Evolutionary conservation across 2,113 vertebrate genomes (phyloP).

Genomic region (Donacobius atricapilla): DNA sequence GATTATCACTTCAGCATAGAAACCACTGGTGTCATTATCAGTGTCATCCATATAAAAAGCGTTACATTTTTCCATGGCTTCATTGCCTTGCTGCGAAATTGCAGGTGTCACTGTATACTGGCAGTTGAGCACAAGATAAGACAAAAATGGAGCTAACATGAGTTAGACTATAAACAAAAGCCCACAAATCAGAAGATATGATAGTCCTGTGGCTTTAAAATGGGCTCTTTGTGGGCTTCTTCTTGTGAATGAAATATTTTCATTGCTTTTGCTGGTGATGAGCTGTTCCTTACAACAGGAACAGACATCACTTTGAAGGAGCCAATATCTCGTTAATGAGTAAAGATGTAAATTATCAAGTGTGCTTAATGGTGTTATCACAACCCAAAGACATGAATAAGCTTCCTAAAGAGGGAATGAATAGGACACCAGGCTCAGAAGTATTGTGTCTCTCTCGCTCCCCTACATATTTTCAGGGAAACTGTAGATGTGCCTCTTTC

Average conservation of each 20-base stretch:
- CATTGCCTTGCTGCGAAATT: slow-evolving; percentile 58
- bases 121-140: slow-evolving; percentile 17
- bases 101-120: background rate
- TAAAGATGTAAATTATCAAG: background rate
- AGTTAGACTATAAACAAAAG: slow-evolving; percentile 5
- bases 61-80: slow-evolving; percentile 62
- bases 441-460: background rate
- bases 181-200: background rate
- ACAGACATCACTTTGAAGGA: background rate
- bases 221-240: background rate
- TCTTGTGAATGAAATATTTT: background rate
- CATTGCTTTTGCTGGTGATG: background rate
- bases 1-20: slow-evolving; percentile 57
- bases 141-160: slow-evolving; percentile 5
- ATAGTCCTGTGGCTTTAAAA: background rate
- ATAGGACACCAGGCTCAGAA: background rate
- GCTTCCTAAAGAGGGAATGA: background rate
- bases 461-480: background rate
- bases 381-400: background rate
- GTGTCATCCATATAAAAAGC: slow-evolving; percentile 59
- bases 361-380: background rate
- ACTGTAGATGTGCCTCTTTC: background rate
- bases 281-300: background rate
- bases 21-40: slow-evolving; percentile 37
- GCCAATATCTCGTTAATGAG: background rate